Evolutionary conservation across 2,797 vertebrate genomes (phyloP).

Genomic region (Meda fulgida): DNA sequence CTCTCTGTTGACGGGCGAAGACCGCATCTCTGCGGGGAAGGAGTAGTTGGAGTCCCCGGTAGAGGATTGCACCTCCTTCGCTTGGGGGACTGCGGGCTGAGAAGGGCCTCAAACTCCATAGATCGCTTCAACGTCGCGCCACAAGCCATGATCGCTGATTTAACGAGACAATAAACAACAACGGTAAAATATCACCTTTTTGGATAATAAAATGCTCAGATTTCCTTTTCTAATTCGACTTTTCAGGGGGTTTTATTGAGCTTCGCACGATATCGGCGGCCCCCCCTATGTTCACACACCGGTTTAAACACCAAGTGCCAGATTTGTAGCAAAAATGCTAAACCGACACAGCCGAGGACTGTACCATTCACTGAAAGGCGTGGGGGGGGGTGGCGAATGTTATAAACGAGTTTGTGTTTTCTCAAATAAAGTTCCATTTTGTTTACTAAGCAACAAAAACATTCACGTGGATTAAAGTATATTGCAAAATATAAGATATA

Average conservation of each 20-base stretch:
- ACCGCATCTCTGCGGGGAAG: constrained; percentile 85
- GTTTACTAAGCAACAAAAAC: not conserved
- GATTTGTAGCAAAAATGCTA: constrained; percentile 70
- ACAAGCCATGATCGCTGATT: constrained; percentile 83
- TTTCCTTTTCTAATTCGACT: not conserved
- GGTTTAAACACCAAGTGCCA: constrained; percentile 70
- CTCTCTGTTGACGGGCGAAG: constrained; percentile 81
- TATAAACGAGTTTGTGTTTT: not conserved
- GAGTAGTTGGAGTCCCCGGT: constrained; percentile 81
- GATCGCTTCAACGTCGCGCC: constrained; percentile 91
- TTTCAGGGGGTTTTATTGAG: constrained; percentile 43
- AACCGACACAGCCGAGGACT: constrained; percentile 75
- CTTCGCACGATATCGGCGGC: constrained; percentile 9
- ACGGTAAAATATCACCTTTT: constrained; percentile 13
- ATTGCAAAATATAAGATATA: not conserved
- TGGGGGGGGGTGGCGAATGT: constrained; percentile 32
- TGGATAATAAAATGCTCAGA: constrained; percentile 1
- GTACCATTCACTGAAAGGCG: constrained; percentile 67
- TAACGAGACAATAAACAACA: constrained; percentile 11
- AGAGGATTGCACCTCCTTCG: constrained; percentile 89
- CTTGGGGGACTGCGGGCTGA: constrained; percentile 90
- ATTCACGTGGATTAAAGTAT: accelerated
- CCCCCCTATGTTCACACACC: constrained; percentile 71
- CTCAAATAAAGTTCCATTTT: not conserved
- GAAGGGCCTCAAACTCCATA: constrained; percentile 93